Percentiles rank a stretch among this genome's conserved stretches.
phyloP scores from a whole-genome alignment of 1,140 invertebrate species.

The Scaptodrosophila lebanonensis region DNA sequence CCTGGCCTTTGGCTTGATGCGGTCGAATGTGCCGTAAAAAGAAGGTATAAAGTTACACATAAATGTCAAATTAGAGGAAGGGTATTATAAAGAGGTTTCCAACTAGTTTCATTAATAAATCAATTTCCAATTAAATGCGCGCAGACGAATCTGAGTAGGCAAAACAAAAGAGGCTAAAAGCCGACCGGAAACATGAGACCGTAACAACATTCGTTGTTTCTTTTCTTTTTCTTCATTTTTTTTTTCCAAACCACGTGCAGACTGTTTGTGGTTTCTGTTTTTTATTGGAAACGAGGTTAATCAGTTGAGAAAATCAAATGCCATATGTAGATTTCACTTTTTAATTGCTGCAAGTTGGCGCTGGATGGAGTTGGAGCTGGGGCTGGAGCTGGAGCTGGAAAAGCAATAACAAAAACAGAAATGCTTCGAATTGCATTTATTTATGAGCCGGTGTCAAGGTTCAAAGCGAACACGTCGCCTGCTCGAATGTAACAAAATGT shows the following conservation, averaged over 20 bases:
- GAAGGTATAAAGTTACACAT: conserved; percentile 31
- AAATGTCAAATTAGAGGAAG: conserved; percentile 54
- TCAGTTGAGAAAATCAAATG: conserved; percentile 49
- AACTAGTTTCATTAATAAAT: too few relatives aligned
- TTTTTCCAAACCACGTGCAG: conserved; percentile 19
- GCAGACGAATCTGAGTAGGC: neutral
- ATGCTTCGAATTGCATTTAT: too few relatives aligned
- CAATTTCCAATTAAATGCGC: conserved; percentile 37
- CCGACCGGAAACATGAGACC: conserved; percentile 45
- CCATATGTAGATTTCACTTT: conserved; percentile 48
- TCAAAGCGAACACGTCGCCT: too few relatives aligned
- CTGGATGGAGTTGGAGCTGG: too few relatives aligned
- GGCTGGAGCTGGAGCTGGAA: too few relatives aligned
- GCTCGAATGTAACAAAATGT: too few relatives aligned
- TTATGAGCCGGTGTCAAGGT: too few relatives aligned
- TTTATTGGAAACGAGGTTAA: conserved; percentile 43
- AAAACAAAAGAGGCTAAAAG: conserved; percentile 1
- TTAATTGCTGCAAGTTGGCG: conserved; percentile 3
- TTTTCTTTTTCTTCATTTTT: too few relatives aligned
- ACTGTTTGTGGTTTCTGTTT: conserved; percentile 41
- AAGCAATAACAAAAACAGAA: too few relatives aligned
- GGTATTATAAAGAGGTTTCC: too few relatives aligned
- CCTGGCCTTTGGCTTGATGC: neutral
- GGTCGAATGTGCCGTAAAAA: conserved; percentile 13
- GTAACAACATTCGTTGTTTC: too few relatives aligned